A percentile compares a stretch with the other conserved stretches of the same genome.
These are phyloP conservation scores for Melanotaenia parkinsoni DNA, from an alignment of 2,797 vertebrate species.

Conservation along the genomic window DNA sequence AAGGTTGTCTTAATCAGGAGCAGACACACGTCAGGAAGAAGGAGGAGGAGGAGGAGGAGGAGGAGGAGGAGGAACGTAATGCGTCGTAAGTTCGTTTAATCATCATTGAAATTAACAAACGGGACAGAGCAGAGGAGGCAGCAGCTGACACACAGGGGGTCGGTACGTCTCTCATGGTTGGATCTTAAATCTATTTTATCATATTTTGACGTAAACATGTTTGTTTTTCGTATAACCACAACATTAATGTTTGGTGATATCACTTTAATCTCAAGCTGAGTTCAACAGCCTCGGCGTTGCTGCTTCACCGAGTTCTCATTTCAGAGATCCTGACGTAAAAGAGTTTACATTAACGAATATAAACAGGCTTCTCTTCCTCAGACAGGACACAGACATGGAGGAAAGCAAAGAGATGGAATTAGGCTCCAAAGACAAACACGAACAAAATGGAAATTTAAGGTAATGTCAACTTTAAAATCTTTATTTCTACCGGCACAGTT, in stretches of 20 bases:
- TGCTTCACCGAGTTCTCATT: too few species aligned
- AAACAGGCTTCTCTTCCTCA: conserved; percentile 7
- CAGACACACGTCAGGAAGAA: conserved; percentile 35
- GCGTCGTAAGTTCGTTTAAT: neutral
- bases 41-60: neutral
- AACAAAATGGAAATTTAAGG: conserved; percentile 63
- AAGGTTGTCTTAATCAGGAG: too few species aligned
- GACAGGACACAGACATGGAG: conserved; percentile 51
- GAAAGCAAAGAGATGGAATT: conserved; percentile 23
- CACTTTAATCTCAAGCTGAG: neutral
- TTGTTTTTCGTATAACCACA: neutral
- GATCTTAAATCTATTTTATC: neutral
- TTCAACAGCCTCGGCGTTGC: neutral
- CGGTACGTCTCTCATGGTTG: neutral
- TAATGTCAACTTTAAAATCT: conserved; percentile 25
- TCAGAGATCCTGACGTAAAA: neutral
- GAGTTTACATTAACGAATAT: conserved; percentile 6
- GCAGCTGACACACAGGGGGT: neutral
- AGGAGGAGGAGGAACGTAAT: neutral
- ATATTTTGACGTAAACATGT: neutral
- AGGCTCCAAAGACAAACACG: conserved; percentile 6
- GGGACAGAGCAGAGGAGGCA: neutral
- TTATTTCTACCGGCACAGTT: neutral
- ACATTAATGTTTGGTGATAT: neutral
- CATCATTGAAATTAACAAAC: neutral